A percentile compares a stretch with the other conserved stretches of the same genome.
These are phyloP conservation scores for Cabera pusaria DNA, from an alignment of 2,888 invertebrate genomes.

Conservation along the genomic window DNA sequence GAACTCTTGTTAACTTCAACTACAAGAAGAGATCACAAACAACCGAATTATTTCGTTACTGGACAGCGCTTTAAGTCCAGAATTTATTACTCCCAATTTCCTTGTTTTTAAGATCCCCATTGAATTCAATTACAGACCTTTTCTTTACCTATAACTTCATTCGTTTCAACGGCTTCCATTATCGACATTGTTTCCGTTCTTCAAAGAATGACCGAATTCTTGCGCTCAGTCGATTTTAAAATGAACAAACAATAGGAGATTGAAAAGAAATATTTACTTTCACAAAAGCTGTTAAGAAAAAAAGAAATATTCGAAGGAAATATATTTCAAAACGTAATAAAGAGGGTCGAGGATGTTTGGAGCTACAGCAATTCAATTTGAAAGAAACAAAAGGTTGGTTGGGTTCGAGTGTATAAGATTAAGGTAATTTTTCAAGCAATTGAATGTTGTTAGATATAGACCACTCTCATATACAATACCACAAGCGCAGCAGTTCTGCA, in stretches of 20 bases:
- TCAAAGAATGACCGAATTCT: constrained; percentile 13
- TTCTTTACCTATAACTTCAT: constrained; percentile 7
- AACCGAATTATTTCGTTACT: too few relatives aligned
- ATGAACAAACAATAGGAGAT: constrained; percentile 16
- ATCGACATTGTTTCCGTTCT: constrained; percentile 10
- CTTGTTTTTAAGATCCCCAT: background rate
- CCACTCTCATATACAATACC: too few relatives aligned
- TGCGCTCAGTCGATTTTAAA: constrained; percentile 13
- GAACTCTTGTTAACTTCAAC: too few relatives aligned
- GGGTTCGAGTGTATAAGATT: too few relatives aligned
- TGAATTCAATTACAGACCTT: background rate
- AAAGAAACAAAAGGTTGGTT: too few relatives aligned
- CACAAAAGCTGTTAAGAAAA: constrained; percentile 11
- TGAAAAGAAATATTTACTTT: constrained; percentile 17
- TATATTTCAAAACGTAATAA: constrained; percentile 25
- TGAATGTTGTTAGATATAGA: too few relatives aligned
- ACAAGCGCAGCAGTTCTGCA: too few relatives aligned
- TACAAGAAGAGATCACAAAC: too few relatives aligned
- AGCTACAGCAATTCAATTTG: too few relatives aligned
- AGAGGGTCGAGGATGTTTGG: constrained; percentile 7
- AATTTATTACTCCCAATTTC: constrained; percentile 1
- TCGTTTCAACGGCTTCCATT: constrained; percentile 11
- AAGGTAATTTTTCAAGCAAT: too few relatives aligned
- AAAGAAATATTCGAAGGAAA: constrained; percentile 25
- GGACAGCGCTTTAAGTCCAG: too few relatives aligned